Conservation (phyloP, 2,888 invertebrate species). For the Drosophila parthenogenetica region DNA sequence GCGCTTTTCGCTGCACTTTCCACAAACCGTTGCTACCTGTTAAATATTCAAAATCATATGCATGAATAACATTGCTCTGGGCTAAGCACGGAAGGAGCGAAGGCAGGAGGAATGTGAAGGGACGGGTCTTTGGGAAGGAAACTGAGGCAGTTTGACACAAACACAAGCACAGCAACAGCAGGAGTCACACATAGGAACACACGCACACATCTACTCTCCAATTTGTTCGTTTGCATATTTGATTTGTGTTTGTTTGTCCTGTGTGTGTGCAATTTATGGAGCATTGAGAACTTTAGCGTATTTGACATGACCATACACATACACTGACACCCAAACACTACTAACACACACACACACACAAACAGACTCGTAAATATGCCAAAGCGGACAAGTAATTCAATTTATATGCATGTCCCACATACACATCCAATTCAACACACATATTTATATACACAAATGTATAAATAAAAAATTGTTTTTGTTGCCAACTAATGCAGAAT, state of each 20-base stretch:
- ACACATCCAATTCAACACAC: slow-evolving; percentile 14
- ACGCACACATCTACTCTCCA: slow-evolving; percentile 12
- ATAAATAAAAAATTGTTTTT: slow-evolving; percentile 10
- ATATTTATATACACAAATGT: neutral
- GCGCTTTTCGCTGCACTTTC: slow-evolving; percentile 45
- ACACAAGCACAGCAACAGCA: slow-evolving; percentile 18
- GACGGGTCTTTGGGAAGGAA: neutral
- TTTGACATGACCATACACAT: slow-evolving; percentile 67
- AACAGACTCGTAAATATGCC: slow-evolving; percentile 74
- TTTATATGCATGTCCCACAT: slow-evolving; percentile 63
- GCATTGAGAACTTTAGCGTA: slow-evolving; percentile 74
- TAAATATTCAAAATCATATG: slow-evolving; percentile 80
- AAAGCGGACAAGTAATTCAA: slow-evolving; percentile 68
- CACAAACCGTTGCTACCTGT: slow-evolving; percentile 56
- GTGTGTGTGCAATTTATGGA: slow-evolving; percentile 71
- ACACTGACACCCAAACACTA: slow-evolving; percentile 22
- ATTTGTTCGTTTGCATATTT: slow-evolving; percentile 77
- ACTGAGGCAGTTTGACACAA: slow-evolving; percentile 42
- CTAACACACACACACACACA: slow-evolving; percentile 31
- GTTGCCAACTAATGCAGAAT: slow-evolving; percentile 30
- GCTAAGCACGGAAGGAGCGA: slow-evolving; percentile 15
- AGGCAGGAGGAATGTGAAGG: slow-evolving; percentile 8
- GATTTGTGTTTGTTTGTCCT: slow-evolving; percentile 63
- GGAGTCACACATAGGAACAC: slow-evolving; percentile 16
- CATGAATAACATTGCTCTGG: slow-evolving; percentile 58